Percentiles rank a stretch among this genome's conserved stretches.
Evolutionary conservation across 2,797 vertebrate genomes (phyloP).

Genomic region (Oryzias dopingdopingensis): DNA sequence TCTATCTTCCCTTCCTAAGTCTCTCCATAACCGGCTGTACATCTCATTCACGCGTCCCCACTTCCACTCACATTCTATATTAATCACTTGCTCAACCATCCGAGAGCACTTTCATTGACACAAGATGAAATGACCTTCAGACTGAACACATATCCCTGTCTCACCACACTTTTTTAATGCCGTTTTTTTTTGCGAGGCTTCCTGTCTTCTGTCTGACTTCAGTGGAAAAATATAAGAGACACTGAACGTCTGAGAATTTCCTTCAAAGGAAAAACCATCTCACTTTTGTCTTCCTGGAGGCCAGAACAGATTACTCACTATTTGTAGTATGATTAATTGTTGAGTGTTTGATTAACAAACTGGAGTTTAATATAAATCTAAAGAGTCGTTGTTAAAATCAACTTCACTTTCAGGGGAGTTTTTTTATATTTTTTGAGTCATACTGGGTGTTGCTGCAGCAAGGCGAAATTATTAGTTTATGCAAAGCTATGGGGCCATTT

Average conservation of each 20-base stretch:
- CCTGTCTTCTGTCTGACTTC: constrained; percentile 17
- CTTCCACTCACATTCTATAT: constrained; percentile 31
- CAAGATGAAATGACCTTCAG: constrained; percentile 59
- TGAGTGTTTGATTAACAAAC: constrained; percentile 26
- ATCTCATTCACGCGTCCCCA: constrained; percentile 19
- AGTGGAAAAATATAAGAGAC: constrained; percentile 17
- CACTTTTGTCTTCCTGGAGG: constrained; percentile 27
- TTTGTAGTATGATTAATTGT: constrained; percentile 13
- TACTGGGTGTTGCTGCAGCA: constrained; percentile 6
- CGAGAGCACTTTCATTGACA: constrained; percentile 40
- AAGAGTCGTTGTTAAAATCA: constrained; percentile 14
- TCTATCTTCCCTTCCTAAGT: constrained; percentile 6
- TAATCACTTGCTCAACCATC: constrained; percentile 35
- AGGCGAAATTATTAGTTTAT: constrained; percentile 42
- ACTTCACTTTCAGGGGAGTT: constrained; percentile 6
- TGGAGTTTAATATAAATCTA: constrained; percentile 6
- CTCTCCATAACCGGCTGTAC: constrained; percentile 20
- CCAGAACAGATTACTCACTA: constrained; percentile 40
- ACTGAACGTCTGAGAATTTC: constrained; percentile 23
- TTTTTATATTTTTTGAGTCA: constrained; percentile 2
- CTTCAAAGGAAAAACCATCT: constrained; percentile 30
- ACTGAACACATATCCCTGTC: constrained; percentile 26
- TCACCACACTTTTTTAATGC: constrained; percentile 12
- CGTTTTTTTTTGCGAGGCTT: not conserved
- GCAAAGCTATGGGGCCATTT: constrained; percentile 33